Conservation (phyloP, 2,888 invertebrate genomes). For the Drosophila cognata region DNA sequence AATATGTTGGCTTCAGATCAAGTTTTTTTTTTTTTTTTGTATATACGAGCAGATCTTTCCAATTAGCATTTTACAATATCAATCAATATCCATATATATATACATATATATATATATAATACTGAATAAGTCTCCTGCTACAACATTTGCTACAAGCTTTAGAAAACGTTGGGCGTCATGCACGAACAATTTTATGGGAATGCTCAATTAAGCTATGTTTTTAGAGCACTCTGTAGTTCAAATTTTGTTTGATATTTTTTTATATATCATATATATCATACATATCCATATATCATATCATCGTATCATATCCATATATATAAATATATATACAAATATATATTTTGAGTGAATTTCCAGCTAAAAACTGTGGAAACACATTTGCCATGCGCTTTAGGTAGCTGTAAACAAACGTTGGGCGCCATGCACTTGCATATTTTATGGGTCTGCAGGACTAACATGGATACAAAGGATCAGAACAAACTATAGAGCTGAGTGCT, state of each 20-base stretch:
- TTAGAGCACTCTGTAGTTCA: background rate
- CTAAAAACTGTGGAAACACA: constrained; percentile 17
- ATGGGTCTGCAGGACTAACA: constrained; percentile 27
- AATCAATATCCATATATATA: too few relatives aligned
- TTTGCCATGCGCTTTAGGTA: constrained; percentile 27
- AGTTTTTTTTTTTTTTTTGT: too few relatives aligned
- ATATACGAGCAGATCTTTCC: too few relatives aligned
- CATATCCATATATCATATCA: background rate
- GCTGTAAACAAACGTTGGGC: constrained; percentile 46
- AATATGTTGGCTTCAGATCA: too few relatives aligned
- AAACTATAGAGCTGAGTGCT: constrained; percentile 12
- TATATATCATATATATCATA: too few relatives aligned
- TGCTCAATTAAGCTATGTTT: background rate
- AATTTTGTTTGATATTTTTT: background rate
- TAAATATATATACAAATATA: background rate
- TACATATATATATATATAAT: background rate
- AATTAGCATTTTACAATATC: too few relatives aligned
- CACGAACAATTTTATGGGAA: constrained; percentile 60
- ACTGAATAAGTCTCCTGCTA: too few relatives aligned
- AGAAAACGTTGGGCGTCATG: constrained; percentile 40
- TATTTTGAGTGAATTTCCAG: background rate
- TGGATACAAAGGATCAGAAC: background rate
- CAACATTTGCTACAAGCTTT: background rate
- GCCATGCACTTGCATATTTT: constrained; percentile 69
- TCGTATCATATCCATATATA: background rate